Percentiles rank a stretch among this genome's conserved stretches.
These are phyloP conservation scores for Trinorchestia longiramus DNA, from an alignment of 1,140 invertebrate genomes.

Conservation along the genomic window DNA sequence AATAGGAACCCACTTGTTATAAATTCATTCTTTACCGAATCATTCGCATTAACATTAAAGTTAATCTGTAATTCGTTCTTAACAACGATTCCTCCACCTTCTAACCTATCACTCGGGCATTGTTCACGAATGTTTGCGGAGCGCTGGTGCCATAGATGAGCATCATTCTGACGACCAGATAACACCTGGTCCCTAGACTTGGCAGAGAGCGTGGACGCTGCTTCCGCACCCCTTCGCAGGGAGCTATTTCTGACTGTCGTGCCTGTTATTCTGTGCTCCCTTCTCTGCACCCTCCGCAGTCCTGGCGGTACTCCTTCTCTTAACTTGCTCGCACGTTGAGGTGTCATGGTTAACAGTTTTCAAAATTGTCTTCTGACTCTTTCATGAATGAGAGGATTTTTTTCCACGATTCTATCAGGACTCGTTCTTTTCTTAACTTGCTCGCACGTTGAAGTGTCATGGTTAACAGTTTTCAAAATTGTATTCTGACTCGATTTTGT, in stretches of 20 bases:
- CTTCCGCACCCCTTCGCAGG: constrained; percentile 5
- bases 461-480: too few species aligned
- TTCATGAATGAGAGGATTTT: too few species aligned
- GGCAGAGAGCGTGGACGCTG: not conserved
- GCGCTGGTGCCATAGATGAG: constrained; percentile 30
- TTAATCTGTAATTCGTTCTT: not conserved
- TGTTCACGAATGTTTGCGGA: not conserved
- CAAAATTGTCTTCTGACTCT: too few species aligned
- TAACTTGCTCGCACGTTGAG: too few species aligned
- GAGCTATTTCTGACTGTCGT: not conserved
- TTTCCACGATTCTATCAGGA: too few species aligned
- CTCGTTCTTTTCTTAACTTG: too few species aligned
- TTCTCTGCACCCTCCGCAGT: not conserved
- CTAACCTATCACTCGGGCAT: not conserved
- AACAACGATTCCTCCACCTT: not conserved
- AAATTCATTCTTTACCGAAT: not conserved
- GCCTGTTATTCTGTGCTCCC: not conserved
- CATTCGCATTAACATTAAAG: not conserved
- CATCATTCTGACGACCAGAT: constrained; percentile 3
- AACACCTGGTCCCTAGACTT: constrained; percentile 25
- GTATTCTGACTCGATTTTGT: too few species aligned
- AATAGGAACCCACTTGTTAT: not conserved
- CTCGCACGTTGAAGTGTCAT: too few species aligned
- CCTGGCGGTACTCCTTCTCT: not conserved
- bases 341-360: too few species aligned